Evolutionary conservation across 2,113 vertebrate genomes (phyloP).

Genomic region (Lontra canadensis): DNA sequence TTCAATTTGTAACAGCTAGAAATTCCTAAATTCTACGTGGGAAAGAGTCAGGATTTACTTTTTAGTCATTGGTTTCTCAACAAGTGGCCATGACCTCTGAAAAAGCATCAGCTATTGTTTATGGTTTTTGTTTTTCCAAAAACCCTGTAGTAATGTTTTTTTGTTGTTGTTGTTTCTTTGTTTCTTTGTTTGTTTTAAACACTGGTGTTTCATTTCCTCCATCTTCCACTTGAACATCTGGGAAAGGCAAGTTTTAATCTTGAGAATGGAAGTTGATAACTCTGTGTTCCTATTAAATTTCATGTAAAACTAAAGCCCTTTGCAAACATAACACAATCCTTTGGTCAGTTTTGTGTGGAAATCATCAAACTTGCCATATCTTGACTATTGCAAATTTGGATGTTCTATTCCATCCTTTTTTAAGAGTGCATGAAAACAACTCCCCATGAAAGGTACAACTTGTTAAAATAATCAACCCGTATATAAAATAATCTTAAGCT

Average conservation of each 20-base stretch:
- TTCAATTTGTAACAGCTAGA: not conserved
- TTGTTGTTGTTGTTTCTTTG: no score
- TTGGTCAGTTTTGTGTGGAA: not conserved
- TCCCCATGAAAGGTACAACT: not conserved
- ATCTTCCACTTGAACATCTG: not conserved
- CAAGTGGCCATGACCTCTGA: not conserved
- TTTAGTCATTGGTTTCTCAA: not conserved
- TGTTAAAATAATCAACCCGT: not conserved
- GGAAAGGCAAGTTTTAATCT: not conserved
- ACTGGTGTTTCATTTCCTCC: not conserved
- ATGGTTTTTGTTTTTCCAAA: not conserved
- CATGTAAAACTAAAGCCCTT: not conserved
- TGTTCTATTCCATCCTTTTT: not conserved
- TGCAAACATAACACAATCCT: not conserved
- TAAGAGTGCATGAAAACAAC: not conserved
- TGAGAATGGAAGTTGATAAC: not conserved
- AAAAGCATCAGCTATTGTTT: not conserved
- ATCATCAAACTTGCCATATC: not conserved
- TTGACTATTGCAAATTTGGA: not conserved
- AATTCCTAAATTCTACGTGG: not conserved
- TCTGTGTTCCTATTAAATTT: not conserved
- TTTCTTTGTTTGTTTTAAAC: not conserved
- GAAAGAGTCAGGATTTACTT: not conserved
- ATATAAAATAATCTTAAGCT: not conserved
- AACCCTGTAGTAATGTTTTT: fast-evolving